Evolutionary conservation across 2,113 vertebrate species (phyloP).

Genomic region (Pimephales promelas): DNA sequence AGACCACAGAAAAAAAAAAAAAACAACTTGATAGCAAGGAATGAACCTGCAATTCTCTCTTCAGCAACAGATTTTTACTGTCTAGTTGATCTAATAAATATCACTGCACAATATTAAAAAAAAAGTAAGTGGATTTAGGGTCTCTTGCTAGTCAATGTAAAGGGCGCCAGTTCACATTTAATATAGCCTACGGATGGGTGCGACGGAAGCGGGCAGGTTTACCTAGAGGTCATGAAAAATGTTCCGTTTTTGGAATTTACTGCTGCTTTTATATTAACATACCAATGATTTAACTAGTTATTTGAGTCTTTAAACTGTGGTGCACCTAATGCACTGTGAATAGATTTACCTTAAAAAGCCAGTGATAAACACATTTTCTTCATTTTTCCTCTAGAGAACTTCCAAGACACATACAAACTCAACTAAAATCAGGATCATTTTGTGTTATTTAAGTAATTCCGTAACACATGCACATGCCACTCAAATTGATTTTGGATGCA

Average conservation of each 20-base stretch:
- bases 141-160: not conserved
- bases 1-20: not conserved
- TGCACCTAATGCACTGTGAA: not conserved
- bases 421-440: not conserved
- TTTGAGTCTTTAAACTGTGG: not conserved
- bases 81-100: conserved; percentile 7
- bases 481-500: not conserved
- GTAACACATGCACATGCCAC: not conserved
- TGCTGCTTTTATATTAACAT: not conserved
- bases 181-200: not conserved
- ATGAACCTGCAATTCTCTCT: not conserved
- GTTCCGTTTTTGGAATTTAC: not conserved
- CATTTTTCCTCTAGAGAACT: not conserved
- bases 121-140: not conserved
- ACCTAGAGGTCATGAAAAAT: not conserved
- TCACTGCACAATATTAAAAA: not conserved
- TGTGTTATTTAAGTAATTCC: not conserved
- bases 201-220: not conserved
- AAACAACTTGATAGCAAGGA: not conserved
- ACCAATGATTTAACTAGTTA: not conserved
- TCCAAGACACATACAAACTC: too few relatives aligned
- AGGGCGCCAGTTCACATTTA: not conserved
- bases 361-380: not conserved
- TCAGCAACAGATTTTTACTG: not conserved
- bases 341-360: not conserved